Conservation (phyloP, 2,113 vertebrate genomes). For the Acrocephalus kingi region DNA sequence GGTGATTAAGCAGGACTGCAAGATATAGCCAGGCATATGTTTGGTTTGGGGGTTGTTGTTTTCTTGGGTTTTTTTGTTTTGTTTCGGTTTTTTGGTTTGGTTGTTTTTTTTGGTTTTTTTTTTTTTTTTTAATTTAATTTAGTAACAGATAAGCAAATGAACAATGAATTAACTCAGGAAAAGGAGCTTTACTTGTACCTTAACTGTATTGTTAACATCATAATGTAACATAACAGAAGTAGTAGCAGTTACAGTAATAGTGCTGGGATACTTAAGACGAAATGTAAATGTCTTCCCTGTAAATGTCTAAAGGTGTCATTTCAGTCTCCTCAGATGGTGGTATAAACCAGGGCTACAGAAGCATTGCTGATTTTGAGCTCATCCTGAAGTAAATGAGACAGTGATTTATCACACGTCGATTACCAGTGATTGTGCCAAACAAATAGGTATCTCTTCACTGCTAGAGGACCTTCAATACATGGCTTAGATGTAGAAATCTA, state of each 20-base stretch:
- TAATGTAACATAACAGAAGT: neutral
- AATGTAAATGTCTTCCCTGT: neutral
- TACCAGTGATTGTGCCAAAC: neutral
- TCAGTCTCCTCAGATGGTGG: neutral
- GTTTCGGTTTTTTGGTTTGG: neutral
- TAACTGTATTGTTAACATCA: neutral
- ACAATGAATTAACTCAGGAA: neutral
- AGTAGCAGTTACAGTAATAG: neutral
- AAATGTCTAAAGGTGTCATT: neutral
- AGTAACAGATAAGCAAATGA: neutral
- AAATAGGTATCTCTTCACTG: neutral
- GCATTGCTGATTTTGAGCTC: neutral
- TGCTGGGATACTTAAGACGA: neutral
- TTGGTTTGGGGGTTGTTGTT: neutral
- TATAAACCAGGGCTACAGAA: neutral
- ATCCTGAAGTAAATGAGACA: neutral
- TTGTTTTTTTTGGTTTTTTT: too few species aligned
- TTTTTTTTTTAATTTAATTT: neutral
- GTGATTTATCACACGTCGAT: neutral
- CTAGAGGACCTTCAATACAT: neutral
- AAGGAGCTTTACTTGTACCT: neutral
- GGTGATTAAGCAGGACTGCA: neutral
- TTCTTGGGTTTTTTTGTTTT: too few species aligned
- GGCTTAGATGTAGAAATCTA: neutral
- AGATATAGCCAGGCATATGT: neutral